Evolutionary conservation across 1,140 invertebrate genomes (phyloP).

Genomic region (Gyrodactylus bullatarudis): DNA sequence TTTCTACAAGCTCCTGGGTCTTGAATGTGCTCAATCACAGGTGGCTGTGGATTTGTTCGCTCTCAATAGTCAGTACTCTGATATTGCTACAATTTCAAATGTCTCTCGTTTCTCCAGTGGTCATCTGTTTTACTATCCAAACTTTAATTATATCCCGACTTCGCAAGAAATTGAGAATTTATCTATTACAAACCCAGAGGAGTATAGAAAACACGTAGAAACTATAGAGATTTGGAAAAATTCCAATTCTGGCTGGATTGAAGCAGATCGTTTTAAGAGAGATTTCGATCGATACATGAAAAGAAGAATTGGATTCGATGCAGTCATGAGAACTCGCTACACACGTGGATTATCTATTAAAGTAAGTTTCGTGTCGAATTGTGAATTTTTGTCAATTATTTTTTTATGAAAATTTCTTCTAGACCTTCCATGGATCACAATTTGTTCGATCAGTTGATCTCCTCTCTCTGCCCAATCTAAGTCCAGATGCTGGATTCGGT

Average conservation of each 20-base stretch:
- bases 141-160: background rate
- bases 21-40: constrained; percentile 80
- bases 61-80: constrained; percentile 59
- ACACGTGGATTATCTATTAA: constrained; percentile 25
- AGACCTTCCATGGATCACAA: constrained; percentile 96
- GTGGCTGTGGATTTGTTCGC: constrained; percentile 77
- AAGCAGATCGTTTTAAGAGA: constrained; percentile 33
- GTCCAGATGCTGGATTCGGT: constrained; percentile 80
- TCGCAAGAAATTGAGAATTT: background rate
- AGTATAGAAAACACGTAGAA: background rate
- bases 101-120: constrained; percentile 12
- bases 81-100: constrained; percentile 45
- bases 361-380: constrained; percentile 16
- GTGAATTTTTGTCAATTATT: too few relatives aligned
- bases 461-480: constrained; percentile 71
- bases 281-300: constrained; percentile 56
- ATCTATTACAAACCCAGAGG: background rate
- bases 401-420: too few relatives aligned
- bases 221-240: background rate
- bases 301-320: constrained; percentile 87
- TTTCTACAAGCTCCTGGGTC: constrained; percentile 76
- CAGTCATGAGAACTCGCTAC: constrained; percentile 80
- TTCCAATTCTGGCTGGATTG: background rate
- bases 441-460: constrained; percentile 90
- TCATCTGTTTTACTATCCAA: constrained; percentile 6